Evolutionary conservation across 1,140 invertebrate genomes (phyloP).

Genomic region (Anastrepha ludens): DNA sequence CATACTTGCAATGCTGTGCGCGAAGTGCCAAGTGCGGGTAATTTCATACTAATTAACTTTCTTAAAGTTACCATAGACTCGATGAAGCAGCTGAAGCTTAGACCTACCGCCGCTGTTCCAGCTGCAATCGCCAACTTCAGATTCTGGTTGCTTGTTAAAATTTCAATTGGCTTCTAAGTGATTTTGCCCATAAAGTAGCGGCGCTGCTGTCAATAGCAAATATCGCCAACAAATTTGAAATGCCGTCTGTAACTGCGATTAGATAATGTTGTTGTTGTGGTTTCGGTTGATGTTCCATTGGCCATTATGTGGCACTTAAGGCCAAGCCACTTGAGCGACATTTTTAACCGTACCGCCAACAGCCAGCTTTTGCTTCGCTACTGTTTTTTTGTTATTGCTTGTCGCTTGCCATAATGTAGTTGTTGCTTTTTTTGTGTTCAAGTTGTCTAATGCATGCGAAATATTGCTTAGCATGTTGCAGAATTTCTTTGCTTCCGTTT

Average conservation of each 20-base stretch:
- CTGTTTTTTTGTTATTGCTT: neutral
- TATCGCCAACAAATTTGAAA: constrained; percentile 33
- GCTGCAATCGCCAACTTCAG: neutral
- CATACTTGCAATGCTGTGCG: neutral
- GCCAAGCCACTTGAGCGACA: neutral
- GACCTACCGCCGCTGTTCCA: too few species aligned
- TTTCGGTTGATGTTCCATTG: neutral
- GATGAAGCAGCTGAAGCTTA: neutral
- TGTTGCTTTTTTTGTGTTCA: too few species aligned
- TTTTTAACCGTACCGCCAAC: neutral
- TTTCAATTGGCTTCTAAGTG: constrained; percentile 71
- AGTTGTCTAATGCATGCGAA: neutral
- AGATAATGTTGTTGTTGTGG: neutral
- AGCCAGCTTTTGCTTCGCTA: neutral
- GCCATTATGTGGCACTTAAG: neutral
- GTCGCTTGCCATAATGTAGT: too few species aligned
- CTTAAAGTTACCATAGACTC: neutral
- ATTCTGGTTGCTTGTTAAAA: constrained; percentile 50
- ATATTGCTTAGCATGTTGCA: neutral
- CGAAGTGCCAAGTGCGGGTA: constrained; percentile 2
- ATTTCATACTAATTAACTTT: neutral
- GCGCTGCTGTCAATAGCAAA: neutral
- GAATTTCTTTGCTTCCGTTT: neutral
- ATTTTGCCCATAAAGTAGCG: constrained; percentile 66
- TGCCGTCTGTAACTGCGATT: neutral